Evolutionary conservation across 2,888 invertebrate species (phyloP).

Genomic region (Lordiphosa andalusiaca): DNA sequence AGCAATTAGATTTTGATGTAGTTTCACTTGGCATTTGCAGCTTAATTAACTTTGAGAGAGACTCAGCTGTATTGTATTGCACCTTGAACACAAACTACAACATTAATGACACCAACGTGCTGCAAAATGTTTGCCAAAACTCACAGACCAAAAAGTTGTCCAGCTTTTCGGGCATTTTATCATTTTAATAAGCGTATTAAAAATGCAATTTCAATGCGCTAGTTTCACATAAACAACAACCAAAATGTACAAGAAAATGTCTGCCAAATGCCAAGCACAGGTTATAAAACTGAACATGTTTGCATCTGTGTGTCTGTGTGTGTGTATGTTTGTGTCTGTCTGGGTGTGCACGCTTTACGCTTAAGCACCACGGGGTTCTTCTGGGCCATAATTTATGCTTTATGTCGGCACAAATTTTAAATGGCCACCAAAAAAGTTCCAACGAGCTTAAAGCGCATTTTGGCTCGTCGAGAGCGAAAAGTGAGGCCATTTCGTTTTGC

Average conservation of each 20-base stretch:
- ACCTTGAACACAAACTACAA: constrained; percentile 24
- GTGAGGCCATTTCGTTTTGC: constrained; percentile 67
- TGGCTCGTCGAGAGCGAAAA: constrained; percentile 27
- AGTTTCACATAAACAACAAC: constrained; percentile 33
- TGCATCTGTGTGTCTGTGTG: constrained; percentile 5
- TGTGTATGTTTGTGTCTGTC: constrained; percentile 5
- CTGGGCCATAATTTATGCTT: constrained; percentile 54
- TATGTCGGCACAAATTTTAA: constrained; percentile 54
- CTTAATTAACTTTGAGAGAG: constrained; percentile 56
- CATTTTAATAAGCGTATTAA: constrained; percentile 46
- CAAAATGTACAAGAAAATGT: constrained; percentile 16
- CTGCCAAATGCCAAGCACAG: constrained; percentile 22
- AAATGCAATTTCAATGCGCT: constrained; percentile 48
- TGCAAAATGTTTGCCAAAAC: constrained; percentile 39
- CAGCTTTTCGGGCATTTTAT: constrained; percentile 36
- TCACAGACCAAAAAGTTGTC: constrained; percentile 14
- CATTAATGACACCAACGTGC: constrained; percentile 49
- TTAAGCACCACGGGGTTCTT: constrained; percentile 14
- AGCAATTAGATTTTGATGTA: constrained; percentile 65
- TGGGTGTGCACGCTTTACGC: constrained; percentile 17
- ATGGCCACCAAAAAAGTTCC: constrained; percentile 47
- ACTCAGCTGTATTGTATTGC: constrained; percentile 47
- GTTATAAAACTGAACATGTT: constrained; percentile 7
- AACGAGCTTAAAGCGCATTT: constrained; percentile 51
- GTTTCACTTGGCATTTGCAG: constrained; percentile 59